Base-by-base conservation (phyloP, 2,888 invertebrate genomes). In the Eupithecia subfuscata region DNA sequence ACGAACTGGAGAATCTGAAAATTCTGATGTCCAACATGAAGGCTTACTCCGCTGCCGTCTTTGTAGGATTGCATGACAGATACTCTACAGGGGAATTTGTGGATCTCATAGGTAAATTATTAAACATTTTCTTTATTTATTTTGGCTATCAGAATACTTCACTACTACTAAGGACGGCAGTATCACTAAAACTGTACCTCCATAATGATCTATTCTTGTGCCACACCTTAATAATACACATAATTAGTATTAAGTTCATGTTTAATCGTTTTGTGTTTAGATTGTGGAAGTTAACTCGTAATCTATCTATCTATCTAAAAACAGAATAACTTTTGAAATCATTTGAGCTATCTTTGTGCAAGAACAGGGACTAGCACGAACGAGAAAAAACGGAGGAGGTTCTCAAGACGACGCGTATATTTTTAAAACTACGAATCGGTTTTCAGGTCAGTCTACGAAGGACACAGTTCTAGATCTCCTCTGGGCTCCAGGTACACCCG, bases 11-110 rank as follows among this genome's bases (percentile, higher is more conserved):
- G 77, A 89, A 87, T 75, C 81, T 89, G 6, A 90, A 90, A 79
- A 71, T 89, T 11, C 84, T 89, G 0, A 85, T 89, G 79, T 88
- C 88, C 70, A 90, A 89, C 63, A 89, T 90, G 88, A 89, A 87
- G 79, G 85, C 89, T 0, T 84, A 88, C 76, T 89, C 87, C 71
- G 86, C 87, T 4, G 89, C 85, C 9, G 83, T 90, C 71, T 89
- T 86, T 75, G 81, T 90, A 63, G 89, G 89, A 65, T 78, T 90
- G 70, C 89, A 90, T 75, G 88, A 89, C 73, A 85, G 85, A 77
- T 89, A 85, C 75, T 85, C 89, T 48, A 81, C 81, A 40, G 89
- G 89, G 64, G 83, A 87, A 74, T 89, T 84, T 70, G 86, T 90
- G 18, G 87, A 85, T n/a, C 82, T 88, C 4, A 84, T 82, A 83